Evolutionary conservation across 2,113 vertebrate species (phyloP), one percentile per base, ranked within the genome.

Genomic region (Mormyrus lacerda): DNA sequence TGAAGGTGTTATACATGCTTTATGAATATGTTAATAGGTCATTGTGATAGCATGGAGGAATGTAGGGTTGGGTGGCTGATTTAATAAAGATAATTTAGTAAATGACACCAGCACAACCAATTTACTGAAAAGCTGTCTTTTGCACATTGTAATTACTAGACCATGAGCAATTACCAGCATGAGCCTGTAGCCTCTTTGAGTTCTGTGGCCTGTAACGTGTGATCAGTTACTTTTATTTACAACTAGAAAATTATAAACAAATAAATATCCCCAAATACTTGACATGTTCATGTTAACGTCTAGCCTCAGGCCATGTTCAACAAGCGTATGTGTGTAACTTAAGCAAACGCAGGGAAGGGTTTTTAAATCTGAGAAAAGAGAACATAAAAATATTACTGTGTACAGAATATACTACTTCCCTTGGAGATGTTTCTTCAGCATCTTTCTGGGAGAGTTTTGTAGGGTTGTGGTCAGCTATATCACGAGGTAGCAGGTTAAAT

Each of bases 1-100:
- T 69, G 61, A 69, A 69, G 61, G 61, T 31, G 61, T 69, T 69
- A 69, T 15, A 69, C 61, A 69, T 69, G 10, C 3, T 69, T 69
- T 31, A 69, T 69, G 27, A 69, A 69, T 69, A 69, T 69, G 61
- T 31, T 69, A 69, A 69, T 69, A 69, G 61, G 61, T 69, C 61
- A 69, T 69, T 45, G 79, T 27, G 15, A 83, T 19, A 45, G 6
- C 17, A 83, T 83, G 79, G 44, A 83, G 79, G 79, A 44, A 83
- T 83, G 44, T 45, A 83, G 79, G 42, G 35, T 83, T 45, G 35
- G 24, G 31, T 87, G 48, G 24, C n/a, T 35, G 48, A 87, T 53
- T 53, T 53, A 35, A 87, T 53, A 87, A 85, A 85, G 47, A 85
- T 27, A 47, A 47, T 85, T 85, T 47, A 27, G 83, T 85, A n/a